These are phyloP conservation scores for Chrysochloris asiatica DNA, from an alignment of 2,113 vertebrate species.

Conservation along the genomic window DNA sequence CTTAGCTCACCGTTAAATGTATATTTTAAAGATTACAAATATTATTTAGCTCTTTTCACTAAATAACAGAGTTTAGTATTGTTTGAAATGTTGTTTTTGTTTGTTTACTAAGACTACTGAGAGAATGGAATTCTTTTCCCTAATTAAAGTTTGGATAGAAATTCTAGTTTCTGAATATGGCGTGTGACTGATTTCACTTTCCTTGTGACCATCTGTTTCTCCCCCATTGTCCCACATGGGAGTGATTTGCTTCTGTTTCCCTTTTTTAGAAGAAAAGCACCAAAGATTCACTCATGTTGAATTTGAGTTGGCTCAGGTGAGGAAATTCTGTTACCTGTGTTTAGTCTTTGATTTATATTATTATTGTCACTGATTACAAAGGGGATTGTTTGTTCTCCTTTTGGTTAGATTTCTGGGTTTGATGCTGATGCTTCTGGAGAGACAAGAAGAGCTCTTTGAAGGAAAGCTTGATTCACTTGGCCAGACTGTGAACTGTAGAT, in stretches of 20 bases:
- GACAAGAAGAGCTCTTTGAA: not conserved
- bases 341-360: conserved; percentile 25
- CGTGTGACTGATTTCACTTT: not conserved
- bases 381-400: not conserved
- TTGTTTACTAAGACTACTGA: not conserved
- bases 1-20: too few relatives aligned
- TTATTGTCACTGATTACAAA: not conserved
- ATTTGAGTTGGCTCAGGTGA: conserved; percentile 96
- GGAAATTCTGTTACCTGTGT: conserved; percentile 34
- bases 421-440: not conserved
- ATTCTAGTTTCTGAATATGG: not conserved
- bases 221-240: not conserved
- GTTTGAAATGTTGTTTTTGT: conserved; percentile 20
- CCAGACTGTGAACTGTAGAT: not conserved
- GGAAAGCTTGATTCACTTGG: not conserved
- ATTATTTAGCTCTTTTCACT: conserved; percentile 17
- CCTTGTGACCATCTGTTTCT: conserved; percentile 9
- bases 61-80: not conserved
- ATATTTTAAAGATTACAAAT: conserved; percentile 48
- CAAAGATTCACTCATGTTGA: conserved; percentile 98
- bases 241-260: not conserved
- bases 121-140: conserved; percentile 3
- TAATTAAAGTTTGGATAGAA: not conserved
- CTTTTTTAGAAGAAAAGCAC: conserved; percentile 91
- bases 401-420: not conserved